Evolutionary conservation across 2,888 invertebrate genomes (phyloP), one percentile per base, ranked within the genome.

Genomic region (Caenorhabditis auriculariae): DNA sequence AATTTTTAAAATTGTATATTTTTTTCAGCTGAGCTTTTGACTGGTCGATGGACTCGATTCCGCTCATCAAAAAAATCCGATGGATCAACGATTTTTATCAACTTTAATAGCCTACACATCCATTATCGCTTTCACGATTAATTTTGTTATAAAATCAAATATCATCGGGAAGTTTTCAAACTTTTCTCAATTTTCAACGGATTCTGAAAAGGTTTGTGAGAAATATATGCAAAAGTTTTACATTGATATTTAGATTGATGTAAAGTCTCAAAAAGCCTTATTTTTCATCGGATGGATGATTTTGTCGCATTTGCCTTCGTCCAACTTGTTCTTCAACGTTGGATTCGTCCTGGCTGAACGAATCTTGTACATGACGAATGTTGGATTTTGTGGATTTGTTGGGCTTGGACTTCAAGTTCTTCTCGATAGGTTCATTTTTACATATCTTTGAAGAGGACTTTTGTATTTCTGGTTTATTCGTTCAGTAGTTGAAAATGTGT

Each of bases 11-110:
- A n/a, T n/a, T n/a, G n/a, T n/a, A n/a, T n/a, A n/a, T 2, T 7
- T 28, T 21, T 87, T 88, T 74, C 88, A 89, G 72, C 86, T 96
- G 53, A 93, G 93, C 83, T n/a, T 96, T 94, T 85, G 95, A 96
- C 84, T 96, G 95, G 96, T 93, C 94, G 26, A 95, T 96, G 95
- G 93, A 93, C 76, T 89, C 95, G 1, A 88, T 96, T 77, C 92
- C 93, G 7, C 87, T 91, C 61, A 88, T 96, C 73, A 88, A 88
- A 45, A 87, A 88, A 27, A 74, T 91, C 19, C 85, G n/a, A n/a
- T 87, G 76, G 95, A 96, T 83, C 85, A 86, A 4, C 87, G 95
- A 67, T 92, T 65, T 24, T 35, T 54, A 54, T 86, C 88, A 63
- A 88, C 91, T 3, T 80, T 89, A 23, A 84, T 88, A 60, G 89